A percentile compares a stretch with the other conserved stretches of the same genome.
Conservation (phyloP, 2,888 invertebrate species). For the Melanostoma mellinum region DNA sequence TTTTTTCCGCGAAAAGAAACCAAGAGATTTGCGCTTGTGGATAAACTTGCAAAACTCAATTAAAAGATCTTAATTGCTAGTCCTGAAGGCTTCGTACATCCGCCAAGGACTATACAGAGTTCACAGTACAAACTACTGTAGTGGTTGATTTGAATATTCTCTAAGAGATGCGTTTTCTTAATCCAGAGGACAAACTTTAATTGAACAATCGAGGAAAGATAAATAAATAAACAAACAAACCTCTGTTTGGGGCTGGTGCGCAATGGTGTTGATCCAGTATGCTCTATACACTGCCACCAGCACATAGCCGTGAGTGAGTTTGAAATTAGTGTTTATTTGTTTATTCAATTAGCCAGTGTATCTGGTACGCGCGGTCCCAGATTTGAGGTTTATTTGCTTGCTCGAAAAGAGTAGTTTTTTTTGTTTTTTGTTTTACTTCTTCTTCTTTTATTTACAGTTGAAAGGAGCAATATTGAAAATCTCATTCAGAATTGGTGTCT, state of each 20-base stretch:
- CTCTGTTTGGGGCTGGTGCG: conserved; percentile 10
- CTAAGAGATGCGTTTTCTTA: neutral
- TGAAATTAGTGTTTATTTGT: conserved; percentile 38
- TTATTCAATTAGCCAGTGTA: conserved; percentile 41
- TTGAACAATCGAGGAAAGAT: conserved; percentile 47
- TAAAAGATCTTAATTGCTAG: conserved; percentile 58
- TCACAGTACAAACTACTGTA: neutral
- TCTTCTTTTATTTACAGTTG: too few relatives aligned
- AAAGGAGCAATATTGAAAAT: conserved; percentile 21
- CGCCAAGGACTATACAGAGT: neutral
- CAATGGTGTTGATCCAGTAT: neutral
- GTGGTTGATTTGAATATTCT: conserved; percentile 8
- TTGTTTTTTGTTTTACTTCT: neutral
- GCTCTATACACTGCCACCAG: neutral
- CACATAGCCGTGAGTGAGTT: neutral
- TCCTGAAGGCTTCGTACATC: neutral
- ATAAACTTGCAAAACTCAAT: conserved; percentile 56
- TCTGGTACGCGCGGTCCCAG: conserved; percentile 17
- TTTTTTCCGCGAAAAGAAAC: neutral
- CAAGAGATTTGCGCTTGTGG: neutral
- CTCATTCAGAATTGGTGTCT: conserved; percentile 22
- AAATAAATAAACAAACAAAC: conserved; percentile 41
- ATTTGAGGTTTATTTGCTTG: conserved; percentile 40
- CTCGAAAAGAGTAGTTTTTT: conserved; percentile 20
- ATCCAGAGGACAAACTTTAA: conserved; percentile 58